Evolutionary conservation across 2,113 vertebrate species (phyloP).

Genomic region (Channa argus): DNA sequence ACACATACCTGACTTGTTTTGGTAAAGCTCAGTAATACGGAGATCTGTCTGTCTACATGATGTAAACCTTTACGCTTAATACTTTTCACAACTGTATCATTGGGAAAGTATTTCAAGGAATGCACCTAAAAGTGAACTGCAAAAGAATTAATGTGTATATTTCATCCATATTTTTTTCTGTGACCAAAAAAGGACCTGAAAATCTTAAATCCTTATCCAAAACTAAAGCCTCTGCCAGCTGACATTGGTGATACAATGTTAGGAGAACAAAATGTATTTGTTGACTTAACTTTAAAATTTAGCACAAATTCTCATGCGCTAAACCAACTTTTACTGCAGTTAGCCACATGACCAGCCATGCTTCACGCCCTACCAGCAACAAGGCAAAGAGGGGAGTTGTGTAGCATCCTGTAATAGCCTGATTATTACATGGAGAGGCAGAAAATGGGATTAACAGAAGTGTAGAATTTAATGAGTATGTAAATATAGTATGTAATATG

Average conservation of each 20-base stretch:
- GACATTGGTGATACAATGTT: too few species aligned
- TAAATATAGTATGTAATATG: background rate
- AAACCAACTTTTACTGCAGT: background rate
- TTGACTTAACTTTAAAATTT: too few species aligned
- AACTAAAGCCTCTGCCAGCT: too few species aligned
- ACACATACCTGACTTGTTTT: conserved; percentile 55
- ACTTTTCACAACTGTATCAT: background rate
- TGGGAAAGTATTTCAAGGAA: too few species aligned
- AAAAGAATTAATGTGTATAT: too few species aligned
- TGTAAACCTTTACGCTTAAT: conserved; percentile 18
- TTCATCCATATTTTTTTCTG: background rate
- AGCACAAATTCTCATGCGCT: background rate
- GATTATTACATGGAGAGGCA: background rate
- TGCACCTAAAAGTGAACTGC: too few species aligned
- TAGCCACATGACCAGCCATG: conserved; percentile 10
- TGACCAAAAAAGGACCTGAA: conserved; percentile 8
- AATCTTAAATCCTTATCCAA: too few species aligned
- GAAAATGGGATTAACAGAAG: background rate
- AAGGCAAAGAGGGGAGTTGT: background rate
- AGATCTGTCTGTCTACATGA: conserved; percentile 2
- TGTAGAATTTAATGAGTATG: accelerated
- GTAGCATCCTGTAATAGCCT: background rate
- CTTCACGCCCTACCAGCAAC: background rate
- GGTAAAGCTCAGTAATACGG: conserved; percentile 44
- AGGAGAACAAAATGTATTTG: too few species aligned